Evolutionary conservation across 2,113 vertebrate species (phyloP).

Genomic region (Gallinago undulata): DNA sequence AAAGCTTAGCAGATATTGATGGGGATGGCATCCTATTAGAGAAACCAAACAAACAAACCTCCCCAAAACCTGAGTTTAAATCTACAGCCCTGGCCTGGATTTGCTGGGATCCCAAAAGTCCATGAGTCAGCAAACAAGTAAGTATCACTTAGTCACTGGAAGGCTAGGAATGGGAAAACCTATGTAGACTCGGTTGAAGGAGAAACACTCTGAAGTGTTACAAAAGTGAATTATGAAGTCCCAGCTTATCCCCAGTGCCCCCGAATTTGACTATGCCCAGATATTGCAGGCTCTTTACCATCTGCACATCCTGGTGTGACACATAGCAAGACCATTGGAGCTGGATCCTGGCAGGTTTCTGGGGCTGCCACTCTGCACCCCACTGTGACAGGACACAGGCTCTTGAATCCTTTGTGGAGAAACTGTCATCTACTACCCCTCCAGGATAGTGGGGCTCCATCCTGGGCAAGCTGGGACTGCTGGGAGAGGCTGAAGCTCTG

Average conservation of each 20-base stretch:
- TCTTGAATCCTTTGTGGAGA: neutral
- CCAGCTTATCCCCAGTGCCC: neutral
- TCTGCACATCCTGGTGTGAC: neutral
- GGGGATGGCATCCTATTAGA: neutral
- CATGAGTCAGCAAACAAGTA: neutral
- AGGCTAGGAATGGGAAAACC: neutral
- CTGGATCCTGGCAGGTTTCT: neutral
- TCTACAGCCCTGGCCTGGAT: neutral
- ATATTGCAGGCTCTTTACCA: neutral
- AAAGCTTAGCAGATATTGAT: neutral
- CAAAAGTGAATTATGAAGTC: neutral
- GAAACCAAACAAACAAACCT: neutral
- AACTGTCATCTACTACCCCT: neutral
- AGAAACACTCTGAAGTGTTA: neutral
- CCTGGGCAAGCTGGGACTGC: neutral
- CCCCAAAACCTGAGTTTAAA: neutral
- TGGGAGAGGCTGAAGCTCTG: neutral
- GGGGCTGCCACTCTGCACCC: neutral
- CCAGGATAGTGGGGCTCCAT: neutral
- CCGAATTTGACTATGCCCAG: neutral
- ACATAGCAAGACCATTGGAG: neutral
- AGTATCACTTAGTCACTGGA: neutral
- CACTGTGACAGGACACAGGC: neutral
- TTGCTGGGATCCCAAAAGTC: neutral
- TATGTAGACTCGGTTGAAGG: fast-evolving